Evolutionary conservation across 2,797 vertebrate species (phyloP), one percentile per base, ranked within the genome.

Genomic region (Lateolabrax maculatus): DNA sequence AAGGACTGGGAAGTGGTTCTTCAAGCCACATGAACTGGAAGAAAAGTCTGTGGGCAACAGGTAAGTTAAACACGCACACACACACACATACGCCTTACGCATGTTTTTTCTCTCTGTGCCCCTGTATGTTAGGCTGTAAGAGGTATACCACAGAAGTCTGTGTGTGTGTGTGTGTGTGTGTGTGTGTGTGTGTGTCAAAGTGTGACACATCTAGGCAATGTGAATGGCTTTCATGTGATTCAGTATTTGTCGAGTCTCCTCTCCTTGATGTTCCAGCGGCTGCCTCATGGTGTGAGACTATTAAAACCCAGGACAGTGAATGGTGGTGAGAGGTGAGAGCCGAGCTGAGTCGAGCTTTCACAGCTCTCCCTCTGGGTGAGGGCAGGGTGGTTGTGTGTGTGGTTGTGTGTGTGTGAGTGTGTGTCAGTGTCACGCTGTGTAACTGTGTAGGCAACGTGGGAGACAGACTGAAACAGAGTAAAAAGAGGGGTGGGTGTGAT

Each of bases 1-100:
- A 71, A 95, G 98, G 87, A 97, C 97, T 68, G 98, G 98, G 65
- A 99, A 97, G 73, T 99, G 98, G 98, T 99, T 99, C 91, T 97
- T 99, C 79, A 97, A 98, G 80, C 98, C 98, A 0, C 96, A 97
- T 39, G 96, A 97, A 79, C 95, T 97, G 85, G 96, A 97, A 84
- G 97, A 97, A 88, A 98, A 98, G 89, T 94, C 95, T 64, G 86
- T 96, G 80, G 96, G 97, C 87, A 97, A 96, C 96, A 99, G 96
- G 98, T 99, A 78, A 93, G 89, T n/a, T n/a, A n/a, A 52, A 18
- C 8, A 31, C 23, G 21, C 23, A 56, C 55, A 44, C 37, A 61
- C 37, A 61, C 39, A 18, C 27, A 18, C 48, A 60, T 21, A 46
- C 36, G 29, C 52, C 31, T 34, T 34, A 3, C 3, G 31, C 31